A percentile compares a stretch with the other conserved stretches of the same genome.
Evolutionary conservation across 2,113 vertebrate species (phyloP).

Genomic region (Syrmaticus mikado): DNA sequence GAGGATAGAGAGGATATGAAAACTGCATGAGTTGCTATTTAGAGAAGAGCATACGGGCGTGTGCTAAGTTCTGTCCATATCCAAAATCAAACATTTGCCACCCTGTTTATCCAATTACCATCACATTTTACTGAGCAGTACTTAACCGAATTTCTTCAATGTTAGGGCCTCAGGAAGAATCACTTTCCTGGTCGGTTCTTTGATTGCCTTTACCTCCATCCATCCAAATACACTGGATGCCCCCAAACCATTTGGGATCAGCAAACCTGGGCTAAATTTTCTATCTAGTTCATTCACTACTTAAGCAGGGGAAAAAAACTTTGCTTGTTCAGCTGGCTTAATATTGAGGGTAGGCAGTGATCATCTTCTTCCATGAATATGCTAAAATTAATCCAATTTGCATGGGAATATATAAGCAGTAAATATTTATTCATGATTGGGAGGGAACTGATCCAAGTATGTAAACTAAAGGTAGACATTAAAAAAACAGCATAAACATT

Average conservation of each 20-base stretch:
- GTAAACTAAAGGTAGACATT: constrained; percentile 43
- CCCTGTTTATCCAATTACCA: constrained; percentile 47
- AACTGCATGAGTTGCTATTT: neutral
- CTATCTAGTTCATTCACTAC: neutral
- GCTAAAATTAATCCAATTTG: constrained; percentile 72
- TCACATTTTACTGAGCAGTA: constrained; percentile 24
- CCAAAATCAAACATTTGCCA: neutral
- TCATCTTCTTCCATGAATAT: constrained; percentile 55
- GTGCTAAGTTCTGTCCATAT: neutral
- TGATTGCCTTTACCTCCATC: constrained; percentile 35
- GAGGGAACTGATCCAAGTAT: constrained; percentile 42
- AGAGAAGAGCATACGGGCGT: neutral
- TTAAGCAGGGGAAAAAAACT: neutral
- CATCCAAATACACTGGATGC: constrained; percentile 24
- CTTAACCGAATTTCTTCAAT: constrained; percentile 48
- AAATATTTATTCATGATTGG: constrained; percentile 65
- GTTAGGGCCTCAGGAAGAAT: constrained; percentile 29
- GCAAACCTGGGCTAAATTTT: constrained; percentile 18
- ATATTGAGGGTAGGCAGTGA: constrained; percentile 30
- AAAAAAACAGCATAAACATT: constrained; percentile 23
- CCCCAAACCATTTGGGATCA: constrained; percentile 40
- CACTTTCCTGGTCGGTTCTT: neutral
- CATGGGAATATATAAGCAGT: constrained; percentile 54
- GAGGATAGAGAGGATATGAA: neutral
- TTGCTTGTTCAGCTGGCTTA: constrained; percentile 54